Evolutionary conservation across 2,113 vertebrate species (phyloP), one percentile per base, ranked within the genome.

Genomic region (Nematolebias whitei): DNA sequence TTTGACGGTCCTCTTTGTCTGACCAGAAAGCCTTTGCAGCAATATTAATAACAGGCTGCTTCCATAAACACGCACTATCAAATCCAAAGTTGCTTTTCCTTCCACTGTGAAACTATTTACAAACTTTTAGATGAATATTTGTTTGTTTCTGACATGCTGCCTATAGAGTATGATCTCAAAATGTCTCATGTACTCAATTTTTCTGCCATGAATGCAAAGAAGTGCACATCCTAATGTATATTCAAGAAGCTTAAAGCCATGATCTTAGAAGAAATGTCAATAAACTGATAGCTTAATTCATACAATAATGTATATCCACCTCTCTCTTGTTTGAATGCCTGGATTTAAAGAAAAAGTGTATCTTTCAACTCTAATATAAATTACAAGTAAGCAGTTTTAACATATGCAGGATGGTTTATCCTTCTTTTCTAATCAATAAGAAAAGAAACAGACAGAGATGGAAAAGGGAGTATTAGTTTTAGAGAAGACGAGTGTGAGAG

Each of bases 61-160:
- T 85, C 71, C 84, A 90, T 86, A 54, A 86, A 87, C 89, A 88
- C 88, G 89, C 88, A 90, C 88, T 91, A 91, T 78, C 71, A 62
- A 85, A 75, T 82, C 89, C 88, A 88, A 90, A 91, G 87, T 85
- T 79, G 82, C 81, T 88, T 85, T 87, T 85, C 84, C 85, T 79
- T 85, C 76, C 87, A 88, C 89, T 89, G 88, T 91, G 88, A 90
- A 78, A 79, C 82, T 68, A 79, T 68, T 56, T 70, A 49, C 13
- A 66, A 74, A 75, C 63, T 56, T 76, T 71, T 58, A 40, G 20
- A 70, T 77, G 60, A 52, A 43, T 78, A 68, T 50, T 68, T 62
- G 48, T 75, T 68, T 49, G 56, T 76, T 73, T 79, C 68, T 15
- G 63, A 78, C 77, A 72, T 61, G 65, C 74, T 79, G 85, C 78